Evolutionary conservation across 2,888 invertebrate genomes (phyloP).

Genomic region (Noctua janthina): DNA sequence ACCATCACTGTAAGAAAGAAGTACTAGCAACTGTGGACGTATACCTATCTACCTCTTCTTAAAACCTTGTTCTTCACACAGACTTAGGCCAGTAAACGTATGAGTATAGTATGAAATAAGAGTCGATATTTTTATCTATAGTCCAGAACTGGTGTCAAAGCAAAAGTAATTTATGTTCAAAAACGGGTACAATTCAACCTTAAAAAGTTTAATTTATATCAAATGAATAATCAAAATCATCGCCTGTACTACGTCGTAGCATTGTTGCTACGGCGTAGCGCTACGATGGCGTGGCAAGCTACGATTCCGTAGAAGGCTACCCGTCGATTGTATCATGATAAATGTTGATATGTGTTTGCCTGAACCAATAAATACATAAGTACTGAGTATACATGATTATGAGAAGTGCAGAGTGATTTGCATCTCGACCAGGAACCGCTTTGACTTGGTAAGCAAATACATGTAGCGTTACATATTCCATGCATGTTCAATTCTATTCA

Average conservation of each 20-base stretch:
- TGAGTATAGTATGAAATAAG: not conserved
- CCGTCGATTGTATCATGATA: slow-evolving; percentile 29
- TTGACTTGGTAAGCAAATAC: not conserved
- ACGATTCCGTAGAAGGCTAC: slow-evolving; percentile 43
- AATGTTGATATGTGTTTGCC: not conserved
- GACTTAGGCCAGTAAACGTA: not conserved
- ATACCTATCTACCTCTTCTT: not conserved
- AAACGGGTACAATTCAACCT: not conserved
- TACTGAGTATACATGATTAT: not conserved
- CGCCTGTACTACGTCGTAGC: not conserved
- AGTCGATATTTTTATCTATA: not conserved
- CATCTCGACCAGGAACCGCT: not conserved
- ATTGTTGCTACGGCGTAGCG: slow-evolving; percentile 21
- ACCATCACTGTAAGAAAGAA: not conserved
- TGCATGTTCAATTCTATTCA: not conserved
- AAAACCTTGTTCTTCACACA: not conserved
- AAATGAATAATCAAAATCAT: not conserved
- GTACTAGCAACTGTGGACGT: not conserved
- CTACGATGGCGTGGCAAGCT: slow-evolving; percentile 26
- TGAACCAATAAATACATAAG: slow-evolving; percentile 4
- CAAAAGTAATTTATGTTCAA: not conserved
- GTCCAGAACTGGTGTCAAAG: not conserved
- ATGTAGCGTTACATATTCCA: slow-evolving; percentile 11
- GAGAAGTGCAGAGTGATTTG: slow-evolving; percentile 8
- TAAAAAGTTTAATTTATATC: not conserved